A percentile compares a stretch with the other conserved stretches of the same genome.
phyloP scores from a whole-genome alignment of 2,797 vertebrate species.

The Acridotheres tristis region DNA sequence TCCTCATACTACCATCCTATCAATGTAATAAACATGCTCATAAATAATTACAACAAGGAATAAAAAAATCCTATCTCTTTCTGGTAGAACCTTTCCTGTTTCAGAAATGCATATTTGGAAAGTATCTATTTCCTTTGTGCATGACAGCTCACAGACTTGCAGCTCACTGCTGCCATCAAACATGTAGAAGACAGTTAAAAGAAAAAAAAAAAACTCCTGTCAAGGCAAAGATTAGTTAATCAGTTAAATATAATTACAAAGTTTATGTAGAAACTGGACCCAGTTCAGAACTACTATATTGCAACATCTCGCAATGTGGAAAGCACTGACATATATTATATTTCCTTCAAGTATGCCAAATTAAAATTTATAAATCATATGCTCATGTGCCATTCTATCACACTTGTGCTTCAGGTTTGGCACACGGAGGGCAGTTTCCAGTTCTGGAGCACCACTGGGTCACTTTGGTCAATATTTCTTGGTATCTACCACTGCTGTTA shows the following conservation, averaged over 20 bases:
- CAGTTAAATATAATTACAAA: neutral
- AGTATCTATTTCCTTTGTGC: neutral
- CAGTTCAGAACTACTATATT: neutral
- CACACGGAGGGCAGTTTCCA: neutral
- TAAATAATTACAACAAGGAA: neutral
- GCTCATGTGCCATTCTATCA: neutral
- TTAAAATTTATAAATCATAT: neutral
- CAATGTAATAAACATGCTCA: neutral
- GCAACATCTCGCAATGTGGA: neutral
- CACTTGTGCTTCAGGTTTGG: neutral
- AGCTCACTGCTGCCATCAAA: neutral
- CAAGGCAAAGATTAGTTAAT: neutral
- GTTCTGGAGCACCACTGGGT: neutral
- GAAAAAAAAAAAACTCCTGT: neutral
- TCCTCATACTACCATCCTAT: neutral
- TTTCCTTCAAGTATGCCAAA: neutral
- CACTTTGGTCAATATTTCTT: neutral
- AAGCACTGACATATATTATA: neutral
- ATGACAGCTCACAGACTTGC: neutral
- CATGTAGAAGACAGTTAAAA: neutral
- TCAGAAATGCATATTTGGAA: neutral
- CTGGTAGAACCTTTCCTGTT: neutral
- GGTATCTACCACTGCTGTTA: neutral
- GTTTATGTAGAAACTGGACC: neutral
- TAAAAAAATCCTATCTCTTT: neutral